Percentiles rank a stretch among this genome's conserved stretches.
Conservation (phyloP, 2,888 invertebrate genomes). For the Ephialtes manifestator region DNA sequence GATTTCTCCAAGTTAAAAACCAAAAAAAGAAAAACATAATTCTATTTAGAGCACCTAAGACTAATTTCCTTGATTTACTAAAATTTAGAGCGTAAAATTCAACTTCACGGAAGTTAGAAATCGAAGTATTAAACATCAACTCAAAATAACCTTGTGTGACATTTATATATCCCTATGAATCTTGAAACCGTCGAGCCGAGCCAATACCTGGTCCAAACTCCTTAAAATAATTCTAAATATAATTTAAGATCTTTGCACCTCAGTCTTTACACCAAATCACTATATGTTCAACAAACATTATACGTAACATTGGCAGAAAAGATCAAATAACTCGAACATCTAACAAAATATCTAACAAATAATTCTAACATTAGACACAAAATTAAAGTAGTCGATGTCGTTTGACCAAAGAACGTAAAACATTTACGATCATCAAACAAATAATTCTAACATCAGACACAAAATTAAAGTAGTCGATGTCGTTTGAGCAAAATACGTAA, state of each 20-base stretch:
- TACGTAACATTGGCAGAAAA: not conserved
- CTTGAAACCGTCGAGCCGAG: not conserved
- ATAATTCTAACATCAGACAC: not conserved
- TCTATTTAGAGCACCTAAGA: not conserved
- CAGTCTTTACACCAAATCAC: not conserved
- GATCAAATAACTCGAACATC: not conserved
- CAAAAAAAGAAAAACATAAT: not conserved
- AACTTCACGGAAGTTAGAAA: not conserved
- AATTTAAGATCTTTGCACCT: not conserved
- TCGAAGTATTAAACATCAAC: not conserved
- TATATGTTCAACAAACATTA: not conserved
- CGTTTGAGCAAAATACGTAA: not conserved
- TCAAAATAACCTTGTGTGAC: not conserved
- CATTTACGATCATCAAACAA: no score
- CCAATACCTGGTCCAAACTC: not conserved
- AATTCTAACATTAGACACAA: not conserved
- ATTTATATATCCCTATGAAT: not conserved
- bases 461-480: not conserved
- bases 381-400: not conserved
- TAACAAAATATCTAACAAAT: no score
- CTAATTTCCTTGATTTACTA: not conserved
- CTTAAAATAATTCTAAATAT: constrained; percentile 10
- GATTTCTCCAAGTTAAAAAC: not conserved
- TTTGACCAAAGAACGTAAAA: no score
- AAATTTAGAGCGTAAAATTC: not conserved